These are phyloP conservation scores for Gymnodraco acuticeps DNA, from an alignment of 2,797 vertebrate genomes.

Conservation along the genomic window DNA sequence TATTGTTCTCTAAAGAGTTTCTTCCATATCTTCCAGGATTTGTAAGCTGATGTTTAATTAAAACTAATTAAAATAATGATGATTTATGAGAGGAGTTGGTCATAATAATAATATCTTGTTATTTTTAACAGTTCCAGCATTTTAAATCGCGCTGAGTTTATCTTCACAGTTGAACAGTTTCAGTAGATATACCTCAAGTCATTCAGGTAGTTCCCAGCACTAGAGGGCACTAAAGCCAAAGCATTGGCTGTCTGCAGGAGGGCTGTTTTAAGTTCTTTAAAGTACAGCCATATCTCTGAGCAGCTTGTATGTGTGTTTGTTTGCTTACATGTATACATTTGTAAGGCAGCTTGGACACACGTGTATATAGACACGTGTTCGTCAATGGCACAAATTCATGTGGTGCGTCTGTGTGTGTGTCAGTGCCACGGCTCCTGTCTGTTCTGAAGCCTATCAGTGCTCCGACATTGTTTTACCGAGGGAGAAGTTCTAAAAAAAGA, in stretches of 20 bases:
- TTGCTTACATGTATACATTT: slow-evolving; percentile 65
- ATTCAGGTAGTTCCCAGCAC: slow-evolving; percentile 58
- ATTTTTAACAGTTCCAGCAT: neutral
- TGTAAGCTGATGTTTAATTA: neutral
- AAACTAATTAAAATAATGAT: neutral
- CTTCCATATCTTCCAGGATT: neutral
- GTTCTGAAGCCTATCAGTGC: slow-evolving; percentile 78
- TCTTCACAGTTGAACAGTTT: slow-evolving; percentile 37
- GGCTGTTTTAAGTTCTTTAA: slow-evolving; percentile 50
- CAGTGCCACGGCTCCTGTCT: slow-evolving; percentile 72
- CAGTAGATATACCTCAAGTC: slow-evolving; percentile 16
- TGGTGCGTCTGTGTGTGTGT: slow-evolving; percentile 39
- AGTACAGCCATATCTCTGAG: slow-evolving; percentile 51
- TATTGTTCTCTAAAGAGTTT: neutral
- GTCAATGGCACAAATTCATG: slow-evolving; percentile 59
- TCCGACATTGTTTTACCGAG: slow-evolving; percentile 65
- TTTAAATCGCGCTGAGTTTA: slow-evolving; percentile 27
- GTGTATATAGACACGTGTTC: slow-evolving; percentile 49
- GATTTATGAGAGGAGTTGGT: neutral
- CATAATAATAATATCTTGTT: neutral
- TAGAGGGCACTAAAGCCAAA: slow-evolving; percentile 87
- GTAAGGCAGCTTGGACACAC: slow-evolving; percentile 61
- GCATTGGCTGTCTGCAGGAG: slow-evolving; percentile 47
- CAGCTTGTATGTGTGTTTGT: slow-evolving; percentile 54
- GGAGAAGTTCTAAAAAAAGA: slow-evolving; percentile 48